Percentiles rank a stretch among this genome's conserved stretches.
Evolutionary conservation across 1,140 invertebrate genomes (phyloP).

Genomic region (Drosophila baimaii): DNA sequence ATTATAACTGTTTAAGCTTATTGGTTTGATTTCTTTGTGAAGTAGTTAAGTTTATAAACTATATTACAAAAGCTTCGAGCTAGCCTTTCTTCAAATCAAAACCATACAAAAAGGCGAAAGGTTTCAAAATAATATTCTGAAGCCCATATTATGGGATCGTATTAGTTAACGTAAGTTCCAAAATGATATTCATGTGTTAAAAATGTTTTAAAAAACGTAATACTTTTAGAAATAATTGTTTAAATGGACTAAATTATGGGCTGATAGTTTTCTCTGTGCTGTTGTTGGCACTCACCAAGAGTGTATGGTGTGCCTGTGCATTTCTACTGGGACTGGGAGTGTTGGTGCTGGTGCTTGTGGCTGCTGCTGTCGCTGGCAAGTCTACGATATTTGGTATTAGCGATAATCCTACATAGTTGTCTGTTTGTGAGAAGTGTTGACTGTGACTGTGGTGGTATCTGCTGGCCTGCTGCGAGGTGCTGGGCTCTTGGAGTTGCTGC

Average conservation of each 20-base stretch:
- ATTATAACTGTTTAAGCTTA: neutral
- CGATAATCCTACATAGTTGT: conserved; percentile 81
- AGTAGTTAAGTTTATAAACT: neutral
- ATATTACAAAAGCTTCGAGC: no score
- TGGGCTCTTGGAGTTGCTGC: conserved; percentile 60
- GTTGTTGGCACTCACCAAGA: conserved; percentile 70
- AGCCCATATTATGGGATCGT: no score
- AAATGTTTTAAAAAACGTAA: no score
- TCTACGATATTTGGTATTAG: conserved; percentile 80
- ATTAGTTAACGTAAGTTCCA: no score
- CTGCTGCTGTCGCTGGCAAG: conserved; percentile 50
- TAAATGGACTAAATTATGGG: neutral
- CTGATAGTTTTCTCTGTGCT: neutral
- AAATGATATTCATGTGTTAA: no score
- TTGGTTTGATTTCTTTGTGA: neutral
- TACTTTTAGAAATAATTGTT: no score
- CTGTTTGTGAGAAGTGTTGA: conserved; percentile 80
- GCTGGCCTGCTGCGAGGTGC: conserved; percentile 76
- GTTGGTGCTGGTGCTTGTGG: conserved; percentile 29
- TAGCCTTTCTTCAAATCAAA: no score
- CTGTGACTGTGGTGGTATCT: conserved; percentile 48
- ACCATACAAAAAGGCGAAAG: no score
- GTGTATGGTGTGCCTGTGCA: conserved; percentile 59
- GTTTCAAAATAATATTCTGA: no score
- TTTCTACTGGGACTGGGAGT: conserved; percentile 60